Percentiles rank a stretch among this genome's conserved stretches.
Conservation (phyloP, 2,888 invertebrate species). For the Drosophila macrospina region DNA sequence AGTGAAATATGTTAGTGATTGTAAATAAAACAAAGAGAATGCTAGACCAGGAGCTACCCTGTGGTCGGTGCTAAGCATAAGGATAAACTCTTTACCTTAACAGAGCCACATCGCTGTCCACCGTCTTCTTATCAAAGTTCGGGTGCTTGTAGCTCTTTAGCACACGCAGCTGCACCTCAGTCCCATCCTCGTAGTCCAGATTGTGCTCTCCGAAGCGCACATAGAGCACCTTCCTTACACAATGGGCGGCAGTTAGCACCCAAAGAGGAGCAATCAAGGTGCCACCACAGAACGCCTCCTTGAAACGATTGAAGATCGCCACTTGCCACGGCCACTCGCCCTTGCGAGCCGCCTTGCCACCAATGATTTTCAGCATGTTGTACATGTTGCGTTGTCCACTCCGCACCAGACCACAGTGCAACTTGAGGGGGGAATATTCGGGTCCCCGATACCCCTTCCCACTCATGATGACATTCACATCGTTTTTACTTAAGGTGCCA, state of each 20-base stretch:
- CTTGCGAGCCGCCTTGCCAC: constrained; percentile 91
- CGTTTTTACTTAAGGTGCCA: constrained; percentile 68
- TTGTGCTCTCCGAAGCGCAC: constrained; percentile 95
- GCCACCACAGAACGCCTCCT: constrained; percentile 95
- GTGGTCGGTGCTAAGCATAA: no score
- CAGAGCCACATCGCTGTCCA: constrained; percentile 96
- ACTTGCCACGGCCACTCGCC: constrained; percentile 98
- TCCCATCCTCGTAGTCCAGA: constrained; percentile 89
- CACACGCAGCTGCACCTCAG: constrained; percentile 92
- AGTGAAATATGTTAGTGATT: not conserved
- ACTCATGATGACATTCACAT: constrained; percentile 83
- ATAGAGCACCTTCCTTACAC: constrained; percentile 90
- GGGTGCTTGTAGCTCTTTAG: constrained; percentile 92
- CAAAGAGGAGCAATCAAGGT: constrained; percentile 92
- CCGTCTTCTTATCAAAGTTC: constrained; percentile 93
- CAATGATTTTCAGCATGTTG: constrained; percentile 92
- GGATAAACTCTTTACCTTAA: constrained; percentile 87
- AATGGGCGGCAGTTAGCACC: constrained; percentile 95
- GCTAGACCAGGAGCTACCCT: no score
- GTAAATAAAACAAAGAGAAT: no score
- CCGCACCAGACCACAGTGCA: constrained; percentile 84
- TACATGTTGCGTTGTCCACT: constrained; percentile 83
- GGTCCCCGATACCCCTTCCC: constrained; percentile 84
- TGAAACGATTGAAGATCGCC: constrained; percentile 93
- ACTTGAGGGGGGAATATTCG: constrained; percentile 85